A percentile compares a stretch with the other conserved stretches of the same genome.
These are phyloP conservation scores for Eulithis testata DNA, from an alignment of 2,888 invertebrate genomes.

Conservation along the genomic window DNA sequence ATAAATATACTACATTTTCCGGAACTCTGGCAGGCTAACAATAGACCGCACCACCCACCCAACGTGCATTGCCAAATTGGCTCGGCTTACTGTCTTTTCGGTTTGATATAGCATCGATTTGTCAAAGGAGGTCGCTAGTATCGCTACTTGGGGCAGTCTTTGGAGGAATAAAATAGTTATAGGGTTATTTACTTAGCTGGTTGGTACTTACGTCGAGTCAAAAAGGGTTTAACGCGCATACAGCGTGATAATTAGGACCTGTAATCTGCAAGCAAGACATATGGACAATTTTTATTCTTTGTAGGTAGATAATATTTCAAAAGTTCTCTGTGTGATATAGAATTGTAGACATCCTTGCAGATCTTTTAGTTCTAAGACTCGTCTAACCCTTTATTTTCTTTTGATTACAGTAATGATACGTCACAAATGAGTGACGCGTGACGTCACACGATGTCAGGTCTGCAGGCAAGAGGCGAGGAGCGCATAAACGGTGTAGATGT, in stretches of 20 bases:
- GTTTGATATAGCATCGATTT: not conserved
- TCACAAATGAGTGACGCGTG: conserved; percentile 51
- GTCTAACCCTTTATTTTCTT: not conserved
- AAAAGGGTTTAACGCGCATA: no score
- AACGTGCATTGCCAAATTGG: conserved; percentile 17
- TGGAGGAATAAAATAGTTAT: not conserved
- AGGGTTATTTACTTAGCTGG: not conserved
- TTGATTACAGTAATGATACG: conserved; percentile 32
- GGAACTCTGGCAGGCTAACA: conserved; percentile 12
- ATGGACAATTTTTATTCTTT: no score
- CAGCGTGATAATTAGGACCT: no score
- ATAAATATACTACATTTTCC: conserved; percentile 19
- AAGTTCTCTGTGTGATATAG: no score
- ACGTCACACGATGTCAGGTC: conserved; percentile 73
- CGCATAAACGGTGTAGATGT: conserved; percentile 79
- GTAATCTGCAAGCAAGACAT: no score
- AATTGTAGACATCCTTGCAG: no score
- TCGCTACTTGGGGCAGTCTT: no score
- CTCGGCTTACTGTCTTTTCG: not conserved
- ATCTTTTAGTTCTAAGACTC: no score
- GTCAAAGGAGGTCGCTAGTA: not conserved
- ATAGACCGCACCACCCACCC: conserved; percentile 14
- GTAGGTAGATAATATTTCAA: no score
- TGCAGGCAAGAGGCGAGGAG: conserved; percentile 74
- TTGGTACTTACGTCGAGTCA: no score